Base-by-base conservation (phyloP, 2,797 vertebrate genomes). In the Propithecus perrieri region DNA sequence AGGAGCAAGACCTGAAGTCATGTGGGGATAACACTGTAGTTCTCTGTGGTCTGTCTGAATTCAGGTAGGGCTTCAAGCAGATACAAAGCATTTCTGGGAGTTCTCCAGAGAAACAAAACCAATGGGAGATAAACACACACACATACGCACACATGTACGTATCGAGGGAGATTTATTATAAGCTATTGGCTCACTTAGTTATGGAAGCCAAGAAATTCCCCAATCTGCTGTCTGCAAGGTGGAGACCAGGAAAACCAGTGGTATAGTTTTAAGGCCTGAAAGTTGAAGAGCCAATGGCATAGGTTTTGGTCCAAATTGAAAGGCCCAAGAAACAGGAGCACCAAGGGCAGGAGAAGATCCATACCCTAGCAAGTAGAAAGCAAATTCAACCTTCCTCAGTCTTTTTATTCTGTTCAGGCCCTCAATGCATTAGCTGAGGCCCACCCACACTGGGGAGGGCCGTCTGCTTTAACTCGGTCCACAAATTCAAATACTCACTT, bases 51-150 rank as follows among this genome's bases (percentile, higher is more conserved):
- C 79, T 7, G 3, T 46, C n/a, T 79, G 20, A 61, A 48, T n/a
- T 59, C 57, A 75, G 35, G 24, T 7, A 74, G 57, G 41, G 24
- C 26, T 35, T 22, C 24, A 43, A 65, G 79, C 22, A 80, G 55
- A 50, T 11, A 17, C 18, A 10, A 50, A 33, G 20, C 20, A 28
- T 59, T n/a, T 46, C 85, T 57, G 53, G 20, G 46, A 5, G 10
- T 85, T n/a, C 38, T 83, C 46, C 81, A 50, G 75, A 78, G 26
- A 81, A 71, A 81, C 26, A 85, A 24, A 84, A 48, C 22, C 22
- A 67, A 67, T 18, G 24, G 46, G 61, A 65, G 18, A 80, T 30
- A 75, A 30, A 75, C 10, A 75, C 15, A 33, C 9, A 75, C 2
- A 17, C 28, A 20, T 2, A 35, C 35, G 22, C n/a, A 72, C 24